phyloP scores from a whole-genome alignment of 2,113 vertebrate species.

The Sus scrofa region DNA sequence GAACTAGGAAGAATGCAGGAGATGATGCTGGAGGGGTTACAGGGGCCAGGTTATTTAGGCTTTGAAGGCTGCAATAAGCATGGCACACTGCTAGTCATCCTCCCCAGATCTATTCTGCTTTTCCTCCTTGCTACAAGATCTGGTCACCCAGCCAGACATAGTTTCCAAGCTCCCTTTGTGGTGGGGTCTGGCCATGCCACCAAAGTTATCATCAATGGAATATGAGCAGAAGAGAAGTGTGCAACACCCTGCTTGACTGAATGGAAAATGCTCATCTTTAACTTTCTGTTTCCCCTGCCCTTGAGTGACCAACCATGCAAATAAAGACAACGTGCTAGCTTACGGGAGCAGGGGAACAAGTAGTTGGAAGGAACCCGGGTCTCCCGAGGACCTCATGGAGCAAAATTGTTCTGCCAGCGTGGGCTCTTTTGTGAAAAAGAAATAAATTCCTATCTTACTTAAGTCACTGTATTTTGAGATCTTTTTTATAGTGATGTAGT shows the following conservation, averaged over 20 bases:
- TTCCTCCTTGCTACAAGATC: background rate
- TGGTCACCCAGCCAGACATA: background rate
- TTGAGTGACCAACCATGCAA: background rate
- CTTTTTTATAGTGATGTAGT: background rate
- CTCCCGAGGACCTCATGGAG: background rate
- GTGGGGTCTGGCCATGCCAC: background rate
- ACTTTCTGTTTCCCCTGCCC: background rate
- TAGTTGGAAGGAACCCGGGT: background rate
- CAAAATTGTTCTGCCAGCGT: background rate
- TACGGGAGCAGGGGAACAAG: background rate
- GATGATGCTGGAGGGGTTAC: fast-evolving
- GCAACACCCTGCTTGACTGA: background rate
- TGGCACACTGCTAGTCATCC: background rate
- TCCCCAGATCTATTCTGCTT: background rate
- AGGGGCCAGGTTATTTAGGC: background rate
- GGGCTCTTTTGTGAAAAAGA: background rate
- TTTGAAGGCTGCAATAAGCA: background rate
- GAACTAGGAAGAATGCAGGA: background rate
- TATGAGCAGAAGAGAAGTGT: too few relatives aligned
- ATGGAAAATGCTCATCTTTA: background rate
- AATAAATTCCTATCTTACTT: too few relatives aligned
- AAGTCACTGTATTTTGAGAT: background rate
- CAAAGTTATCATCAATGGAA: background rate
- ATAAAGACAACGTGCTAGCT: background rate
- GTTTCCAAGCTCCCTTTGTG: background rate